Percentiles rank a stretch among this genome's conserved stretches.
Evolutionary conservation across 2,113 vertebrate genomes (phyloP).

Genomic region (Silurus meridionalis): DNA sequence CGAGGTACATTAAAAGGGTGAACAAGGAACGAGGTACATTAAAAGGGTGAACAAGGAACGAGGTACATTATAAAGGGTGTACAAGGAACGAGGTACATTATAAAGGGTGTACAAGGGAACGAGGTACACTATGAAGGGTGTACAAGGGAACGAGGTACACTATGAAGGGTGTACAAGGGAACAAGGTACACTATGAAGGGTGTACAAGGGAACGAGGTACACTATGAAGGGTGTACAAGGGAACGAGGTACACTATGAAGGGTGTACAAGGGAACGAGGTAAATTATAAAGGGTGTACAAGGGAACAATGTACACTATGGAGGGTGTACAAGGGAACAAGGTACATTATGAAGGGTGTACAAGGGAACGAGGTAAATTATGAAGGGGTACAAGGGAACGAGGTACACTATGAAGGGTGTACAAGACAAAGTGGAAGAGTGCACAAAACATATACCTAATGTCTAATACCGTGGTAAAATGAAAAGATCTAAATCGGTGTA

Average conservation of each 20-base stretch:
- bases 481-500: neutral
- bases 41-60: neutral
- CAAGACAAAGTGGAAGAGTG: neutral
- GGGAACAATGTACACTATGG: no score
- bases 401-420: neutral
- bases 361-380: conserved; percentile 25
- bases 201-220: neutral
- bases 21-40: neutral
- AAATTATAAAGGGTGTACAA: no score
- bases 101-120: neutral
- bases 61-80: neutral
- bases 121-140: neutral
- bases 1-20: conserved; percentile 36
- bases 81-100: neutral
- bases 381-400: neutral
- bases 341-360: no score
- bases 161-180: no score
- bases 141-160: neutral
- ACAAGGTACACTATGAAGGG: neutral
- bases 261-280: no score
- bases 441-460: neutral
- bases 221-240: neutral
- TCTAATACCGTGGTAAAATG: neutral
- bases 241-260: no score
- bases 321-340: no score